Evolutionary conservation across 2,888 invertebrate genomes (phyloP).

Genomic region (Caenorhabditis sp.): DNA sequence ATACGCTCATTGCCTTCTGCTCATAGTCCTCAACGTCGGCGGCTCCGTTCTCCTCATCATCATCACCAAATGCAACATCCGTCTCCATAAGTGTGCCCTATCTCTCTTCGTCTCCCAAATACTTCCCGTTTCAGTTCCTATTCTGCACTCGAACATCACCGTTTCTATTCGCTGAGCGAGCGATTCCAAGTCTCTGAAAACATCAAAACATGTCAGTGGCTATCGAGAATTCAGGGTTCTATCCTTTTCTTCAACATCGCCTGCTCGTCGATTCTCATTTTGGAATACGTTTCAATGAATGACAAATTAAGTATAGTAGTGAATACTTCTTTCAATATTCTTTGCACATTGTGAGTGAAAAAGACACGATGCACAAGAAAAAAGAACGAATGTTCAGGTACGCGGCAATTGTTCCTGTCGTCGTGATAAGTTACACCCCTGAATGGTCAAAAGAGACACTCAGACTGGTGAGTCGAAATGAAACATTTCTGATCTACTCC

Average conservation of each 20-base stretch:
- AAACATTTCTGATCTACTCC: too few relatives aligned
- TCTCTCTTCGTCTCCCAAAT: background rate
- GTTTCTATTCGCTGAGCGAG: slow-evolving; percentile 53
- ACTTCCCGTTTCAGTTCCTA: slow-evolving; percentile 43
- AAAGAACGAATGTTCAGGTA: slow-evolving; percentile 38
- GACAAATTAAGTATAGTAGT: slow-evolving; percentile 34
- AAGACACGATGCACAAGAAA: too few relatives aligned
- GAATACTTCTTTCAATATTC: slow-evolving; percentile 54
- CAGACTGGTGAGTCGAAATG: slow-evolving; percentile 56
- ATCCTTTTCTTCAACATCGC: slow-evolving; percentile 58
- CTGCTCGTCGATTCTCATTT: slow-evolving; percentile 48
- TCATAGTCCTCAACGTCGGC: slow-evolving; percentile 47
- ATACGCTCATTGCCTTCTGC: slow-evolving; percentile 34
- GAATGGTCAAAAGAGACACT: slow-evolving; percentile 55
- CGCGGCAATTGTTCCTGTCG: slow-evolving; percentile 45
- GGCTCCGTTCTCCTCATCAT: slow-evolving; percentile 40
- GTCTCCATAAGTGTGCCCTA: slow-evolving; percentile 38
- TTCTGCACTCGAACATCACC: slow-evolving; percentile 38
- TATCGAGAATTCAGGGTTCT: slow-evolving; percentile 44
- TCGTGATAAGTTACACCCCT: slow-evolving; percentile 57
- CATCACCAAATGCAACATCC: slow-evolving; percentile 51
- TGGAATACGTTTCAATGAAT: slow-evolving; percentile 42
- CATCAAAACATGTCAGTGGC: slow-evolving; percentile 64
- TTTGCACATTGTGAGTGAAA: slow-evolving; percentile 44
- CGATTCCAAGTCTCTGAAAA: slow-evolving; percentile 63